These are phyloP conservation scores for Drosophila tristis DNA, from an alignment of 1,140 invertebrate genomes.

Conservation along the genomic window DNA sequence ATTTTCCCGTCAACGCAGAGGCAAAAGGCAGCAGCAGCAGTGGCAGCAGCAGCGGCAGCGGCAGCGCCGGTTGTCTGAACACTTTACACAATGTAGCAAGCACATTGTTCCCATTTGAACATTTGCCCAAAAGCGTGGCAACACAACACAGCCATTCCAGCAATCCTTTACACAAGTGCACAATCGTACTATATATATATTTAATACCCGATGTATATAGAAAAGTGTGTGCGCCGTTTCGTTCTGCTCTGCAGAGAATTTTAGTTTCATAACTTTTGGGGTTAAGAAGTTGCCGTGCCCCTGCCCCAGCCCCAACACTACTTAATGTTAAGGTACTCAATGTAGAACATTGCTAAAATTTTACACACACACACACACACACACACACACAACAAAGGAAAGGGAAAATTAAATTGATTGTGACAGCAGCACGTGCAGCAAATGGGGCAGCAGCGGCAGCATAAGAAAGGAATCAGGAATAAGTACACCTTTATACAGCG, in stretches of 20 bases:
- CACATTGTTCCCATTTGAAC: slow-evolving; percentile 67
- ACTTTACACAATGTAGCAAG: slow-evolving; percentile 75
- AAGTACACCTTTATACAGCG: slow-evolving; percentile 25
- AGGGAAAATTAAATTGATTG: slow-evolving; percentile 63
- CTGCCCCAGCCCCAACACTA: background rate
- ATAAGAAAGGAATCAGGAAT: slow-evolving; percentile 35
- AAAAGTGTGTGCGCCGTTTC: slow-evolving; percentile 17
- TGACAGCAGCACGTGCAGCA: slow-evolving; percentile 66
- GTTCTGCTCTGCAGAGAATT: slow-evolving; percentile 34
- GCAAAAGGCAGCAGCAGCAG: slow-evolving; percentile 8
- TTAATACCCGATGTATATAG: too few relatives aligned
- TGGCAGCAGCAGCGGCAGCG: slow-evolving; percentile 19
- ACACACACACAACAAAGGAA: slow-evolving; percentile 12
- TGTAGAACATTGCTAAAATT: slow-evolving; percentile 66
- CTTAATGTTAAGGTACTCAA: slow-evolving; percentile 51
- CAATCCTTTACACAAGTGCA: slow-evolving; percentile 73
- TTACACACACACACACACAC: slow-evolving; percentile 26
- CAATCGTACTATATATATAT: slow-evolving; percentile 31
- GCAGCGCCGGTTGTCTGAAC: slow-evolving; percentile 55
- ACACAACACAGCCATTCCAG: slow-evolving; percentile 41
- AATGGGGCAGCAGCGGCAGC: slow-evolving; percentile 21
- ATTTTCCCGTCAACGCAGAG: slow-evolving; percentile 52
- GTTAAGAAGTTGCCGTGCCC: slow-evolving; percentile 28
- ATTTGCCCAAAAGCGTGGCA: slow-evolving; percentile 69
- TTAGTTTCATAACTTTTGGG: slow-evolving; percentile 35